Percentiles rank a stretch among this genome's conserved stretches.
phyloP scores from a whole-genome alignment of 2,797 vertebrate species.

The Neosilurus mollespiculum region DNA sequence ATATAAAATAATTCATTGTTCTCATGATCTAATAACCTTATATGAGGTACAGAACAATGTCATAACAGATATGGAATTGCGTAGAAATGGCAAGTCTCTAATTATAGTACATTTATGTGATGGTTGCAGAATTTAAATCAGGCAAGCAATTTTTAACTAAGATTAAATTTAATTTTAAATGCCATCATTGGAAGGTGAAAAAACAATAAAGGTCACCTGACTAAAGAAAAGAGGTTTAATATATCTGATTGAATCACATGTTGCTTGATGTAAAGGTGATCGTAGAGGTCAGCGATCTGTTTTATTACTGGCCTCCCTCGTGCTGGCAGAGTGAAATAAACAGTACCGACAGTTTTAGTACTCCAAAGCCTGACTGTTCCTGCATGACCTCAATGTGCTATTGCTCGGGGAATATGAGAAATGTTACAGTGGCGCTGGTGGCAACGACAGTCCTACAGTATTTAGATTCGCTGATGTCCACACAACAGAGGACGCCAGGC shows the following conservation, averaged over 20 bases:
- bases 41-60: constrained; percentile 27
- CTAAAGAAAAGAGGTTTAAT: constrained; percentile 47
- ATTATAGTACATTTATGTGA: constrained; percentile 46
- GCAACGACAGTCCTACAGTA: constrained; percentile 46
- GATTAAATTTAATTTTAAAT: constrained; percentile 43
- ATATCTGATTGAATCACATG: constrained; percentile 51
- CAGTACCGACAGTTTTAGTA: constrained; percentile 66
- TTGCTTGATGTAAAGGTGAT: constrained; percentile 57
- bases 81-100: constrained; percentile 33
- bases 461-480: constrained; percentile 45
- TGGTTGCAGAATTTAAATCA: constrained; percentile 50
- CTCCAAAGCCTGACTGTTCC: constrained; percentile 56
- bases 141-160: constrained; percentile 44
- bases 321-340: constrained; percentile 60
- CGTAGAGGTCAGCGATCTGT: constrained; percentile 57
- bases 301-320: constrained; percentile 56
- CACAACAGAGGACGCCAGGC: constrained; percentile 27
- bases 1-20: constrained; percentile 26
- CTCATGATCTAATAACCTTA: constrained; percentile 17
- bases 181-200: constrained; percentile 17
- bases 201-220: constrained; percentile 23
- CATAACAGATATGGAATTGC: constrained; percentile 46
- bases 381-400: constrained; percentile 68
- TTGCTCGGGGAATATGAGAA: constrained; percentile 66
- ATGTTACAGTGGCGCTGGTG: constrained; percentile 47